These are phyloP conservation scores for Nestor notabilis DNA, from an alignment of 2,113 vertebrate genomes.

Conservation along the genomic window DNA sequence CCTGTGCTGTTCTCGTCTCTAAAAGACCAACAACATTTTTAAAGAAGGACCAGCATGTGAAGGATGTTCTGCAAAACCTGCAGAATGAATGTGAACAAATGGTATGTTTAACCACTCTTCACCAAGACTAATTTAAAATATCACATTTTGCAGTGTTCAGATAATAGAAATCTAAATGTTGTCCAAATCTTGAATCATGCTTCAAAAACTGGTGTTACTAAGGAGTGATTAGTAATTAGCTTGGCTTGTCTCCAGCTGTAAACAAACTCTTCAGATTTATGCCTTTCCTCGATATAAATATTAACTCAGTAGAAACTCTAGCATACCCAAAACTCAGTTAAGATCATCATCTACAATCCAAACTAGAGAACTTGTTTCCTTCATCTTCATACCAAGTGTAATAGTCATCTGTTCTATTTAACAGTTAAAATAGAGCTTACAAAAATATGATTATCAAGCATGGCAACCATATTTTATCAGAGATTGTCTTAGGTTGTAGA, in stretches of 20 bases:
- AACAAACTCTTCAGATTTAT: neutral
- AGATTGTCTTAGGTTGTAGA: neutral
- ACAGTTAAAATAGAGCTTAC: neutral
- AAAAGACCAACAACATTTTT: rapidly evolving
- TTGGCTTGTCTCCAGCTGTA: neutral
- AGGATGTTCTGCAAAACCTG: neutral
- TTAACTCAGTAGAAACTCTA: neutral
- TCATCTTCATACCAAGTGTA: neutral
- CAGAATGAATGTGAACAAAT: neutral
- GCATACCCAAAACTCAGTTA: neutral
- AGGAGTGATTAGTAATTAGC: neutral
- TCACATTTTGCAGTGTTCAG: neutral
- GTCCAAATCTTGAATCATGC: neutral
- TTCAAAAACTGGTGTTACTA: neutral
- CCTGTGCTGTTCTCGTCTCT: neutral
- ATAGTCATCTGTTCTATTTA: neutral
- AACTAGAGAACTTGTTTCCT: neutral
- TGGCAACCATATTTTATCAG: neutral
- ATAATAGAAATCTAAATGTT: neutral
- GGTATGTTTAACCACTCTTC: neutral
- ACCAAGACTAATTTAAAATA: neutral
- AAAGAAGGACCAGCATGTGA: neutral
- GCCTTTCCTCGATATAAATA: neutral
- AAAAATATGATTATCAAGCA: rapidly evolving
- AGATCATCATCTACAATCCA: neutral